phyloP scores from a whole-genome alignment of 2,797 vertebrate genomes.

The Apodemus agrarius region DNA sequence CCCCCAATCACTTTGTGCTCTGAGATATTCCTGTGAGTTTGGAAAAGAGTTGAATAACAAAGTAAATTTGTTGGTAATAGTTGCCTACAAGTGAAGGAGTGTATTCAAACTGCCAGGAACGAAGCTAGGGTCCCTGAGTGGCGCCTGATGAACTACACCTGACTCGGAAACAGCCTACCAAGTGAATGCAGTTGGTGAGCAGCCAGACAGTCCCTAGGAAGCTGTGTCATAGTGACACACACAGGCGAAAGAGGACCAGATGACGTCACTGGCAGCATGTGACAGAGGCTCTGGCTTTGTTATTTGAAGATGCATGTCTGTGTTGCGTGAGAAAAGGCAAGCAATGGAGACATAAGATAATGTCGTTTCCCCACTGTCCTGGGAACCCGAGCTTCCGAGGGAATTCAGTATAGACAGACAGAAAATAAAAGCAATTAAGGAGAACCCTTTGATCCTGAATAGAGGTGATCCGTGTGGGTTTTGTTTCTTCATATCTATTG shows the following conservation, averaged over 20 bases:
- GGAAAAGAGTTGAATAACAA: background rate
- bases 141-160: background rate
- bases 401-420: background rate
- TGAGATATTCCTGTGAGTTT: background rate
- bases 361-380: conserved; percentile 22
- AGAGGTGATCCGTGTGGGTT: conserved; percentile 5
- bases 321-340: conserved; percentile 28
- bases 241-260: background rate
- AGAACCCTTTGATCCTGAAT: conserved; percentile 65
- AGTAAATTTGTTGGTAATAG: background rate
- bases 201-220: background rate
- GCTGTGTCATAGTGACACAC: background rate
- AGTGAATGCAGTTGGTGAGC: background rate
- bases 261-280: background rate
- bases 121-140: background rate
- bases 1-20: too few relatives aligned
- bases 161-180: conserved; percentile 18
- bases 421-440: conserved; percentile 53
- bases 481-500: conserved; percentile 36
- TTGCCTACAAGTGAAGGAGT: background rate
- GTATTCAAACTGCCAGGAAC: background rate
- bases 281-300: background rate
- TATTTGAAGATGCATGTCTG: background rate
- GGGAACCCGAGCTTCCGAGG: conserved; percentile 37
- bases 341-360: background rate